Conservation (phyloP, 2,888 invertebrate genomes). For the Bombylius discolor region DNA sequence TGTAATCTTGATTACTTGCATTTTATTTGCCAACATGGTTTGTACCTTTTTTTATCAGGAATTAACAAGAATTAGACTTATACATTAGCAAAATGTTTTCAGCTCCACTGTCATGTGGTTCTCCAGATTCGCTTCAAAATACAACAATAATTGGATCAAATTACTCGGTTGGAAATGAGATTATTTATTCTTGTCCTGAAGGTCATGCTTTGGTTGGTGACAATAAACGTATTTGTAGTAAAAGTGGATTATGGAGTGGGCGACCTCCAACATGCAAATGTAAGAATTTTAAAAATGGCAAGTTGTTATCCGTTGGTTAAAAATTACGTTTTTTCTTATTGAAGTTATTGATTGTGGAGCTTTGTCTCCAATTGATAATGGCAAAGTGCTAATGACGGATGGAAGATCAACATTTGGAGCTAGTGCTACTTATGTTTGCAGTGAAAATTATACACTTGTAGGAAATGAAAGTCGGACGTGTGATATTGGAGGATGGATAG, state of each 20-base stretch:
- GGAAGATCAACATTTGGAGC: slow-evolving; percentile 68
- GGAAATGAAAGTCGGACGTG: slow-evolving; percentile 62
- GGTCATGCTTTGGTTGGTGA: slow-evolving; percentile 69
- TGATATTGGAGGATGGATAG: slow-evolving; percentile 65
- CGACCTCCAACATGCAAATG: slow-evolving; percentile 74
- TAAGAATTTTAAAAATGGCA: slow-evolving; percentile 36
- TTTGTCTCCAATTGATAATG: slow-evolving; percentile 56
- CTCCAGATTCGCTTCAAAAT: slow-evolving; percentile 72
- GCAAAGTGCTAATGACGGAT: slow-evolving; percentile 52
- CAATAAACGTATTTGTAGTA: slow-evolving; percentile 51
- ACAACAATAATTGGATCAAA: slow-evolving; percentile 63
- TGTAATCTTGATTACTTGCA: slow-evolving; percentile 86
- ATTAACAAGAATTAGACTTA: not conserved
- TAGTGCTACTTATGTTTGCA: slow-evolving; percentile 60
- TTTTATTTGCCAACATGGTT: slow-evolving; percentile 86
- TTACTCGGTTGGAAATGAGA: slow-evolving; percentile 53
- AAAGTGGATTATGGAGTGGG: slow-evolving; percentile 73
- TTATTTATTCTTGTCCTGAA: slow-evolving; percentile 66
- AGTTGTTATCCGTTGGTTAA: not conserved
- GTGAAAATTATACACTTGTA: slow-evolving; percentile 72
- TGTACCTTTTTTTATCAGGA: not conserved
- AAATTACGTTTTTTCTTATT: slow-evolving; percentile 13
- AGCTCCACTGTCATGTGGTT: slow-evolving; percentile 78
- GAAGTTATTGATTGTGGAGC: slow-evolving; percentile 74
- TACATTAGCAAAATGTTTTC: slow-evolving; percentile 17